A percentile compares a stretch with the other conserved stretches of the same genome.
phyloP scores from a whole-genome alignment of 2,797 vertebrate genomes.

The Eremophila alpestris region DNA sequence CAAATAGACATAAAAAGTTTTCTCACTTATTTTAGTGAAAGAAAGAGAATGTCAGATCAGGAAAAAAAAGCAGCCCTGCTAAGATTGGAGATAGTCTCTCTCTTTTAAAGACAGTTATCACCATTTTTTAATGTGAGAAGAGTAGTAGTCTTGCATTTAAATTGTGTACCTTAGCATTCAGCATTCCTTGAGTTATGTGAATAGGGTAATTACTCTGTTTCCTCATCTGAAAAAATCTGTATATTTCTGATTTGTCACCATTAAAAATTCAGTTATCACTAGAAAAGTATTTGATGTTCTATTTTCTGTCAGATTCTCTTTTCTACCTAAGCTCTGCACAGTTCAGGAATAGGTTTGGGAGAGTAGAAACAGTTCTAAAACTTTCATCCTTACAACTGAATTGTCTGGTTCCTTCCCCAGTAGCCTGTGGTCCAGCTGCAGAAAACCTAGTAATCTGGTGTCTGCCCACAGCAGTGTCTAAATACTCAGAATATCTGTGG shows the following conservation, averaged over 20 bases:
- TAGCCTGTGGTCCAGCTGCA: neutral
- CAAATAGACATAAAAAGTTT: neutral
- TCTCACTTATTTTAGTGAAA: neutral
- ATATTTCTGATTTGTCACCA: neutral
- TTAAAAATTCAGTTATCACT: neutral
- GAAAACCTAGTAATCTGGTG: neutral
- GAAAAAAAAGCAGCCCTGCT: neutral
- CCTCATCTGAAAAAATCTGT: neutral
- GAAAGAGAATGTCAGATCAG: neutral
- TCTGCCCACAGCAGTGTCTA: neutral
- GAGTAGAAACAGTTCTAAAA: neutral
- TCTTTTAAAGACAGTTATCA: neutral
- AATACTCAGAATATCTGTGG: neutral
- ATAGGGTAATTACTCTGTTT: neutral
- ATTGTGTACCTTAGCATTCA: neutral
- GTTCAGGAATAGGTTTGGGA: neutral
- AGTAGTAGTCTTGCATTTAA: neutral
- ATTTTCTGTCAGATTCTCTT: neutral
- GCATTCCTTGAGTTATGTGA: neutral
- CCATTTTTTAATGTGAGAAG: neutral
- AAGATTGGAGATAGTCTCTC: neutral
- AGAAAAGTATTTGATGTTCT: neutral
- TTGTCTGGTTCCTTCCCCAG: neutral
- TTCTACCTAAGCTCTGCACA: neutral
- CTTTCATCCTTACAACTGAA: neutral